These are phyloP conservation scores for Platysternon megacephalum DNA, from an alignment of 2,113 vertebrate genomes.

Conservation along the genomic window DNA sequence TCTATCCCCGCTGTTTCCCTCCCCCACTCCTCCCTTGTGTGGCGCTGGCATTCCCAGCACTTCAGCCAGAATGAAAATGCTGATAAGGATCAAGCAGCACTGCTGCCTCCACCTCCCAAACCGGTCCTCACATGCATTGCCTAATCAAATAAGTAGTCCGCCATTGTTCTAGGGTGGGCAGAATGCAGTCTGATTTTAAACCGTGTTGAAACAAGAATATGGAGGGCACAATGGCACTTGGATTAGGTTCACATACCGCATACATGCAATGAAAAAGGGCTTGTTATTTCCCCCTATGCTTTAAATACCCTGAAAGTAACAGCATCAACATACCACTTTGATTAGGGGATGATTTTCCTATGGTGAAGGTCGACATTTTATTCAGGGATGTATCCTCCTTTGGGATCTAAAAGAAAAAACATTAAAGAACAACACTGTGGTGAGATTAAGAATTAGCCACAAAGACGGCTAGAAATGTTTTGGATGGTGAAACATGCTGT, in stretches of 20 bases:
- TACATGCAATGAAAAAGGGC: neutral
- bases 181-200: accelerated
- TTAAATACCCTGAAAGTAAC: accelerated
- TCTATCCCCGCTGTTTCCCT: accelerated
- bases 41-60: accelerated
- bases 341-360: constrained; percentile 49
- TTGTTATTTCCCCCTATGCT: accelerated
- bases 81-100: accelerated
- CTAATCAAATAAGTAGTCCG: neutral
- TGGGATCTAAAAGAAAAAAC: constrained; percentile 46
- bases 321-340: constrained; percentile 56
- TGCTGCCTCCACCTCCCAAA: accelerated
- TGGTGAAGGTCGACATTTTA: constrained; percentile 72
- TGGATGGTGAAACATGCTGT: neutral
- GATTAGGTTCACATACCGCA: neutral
- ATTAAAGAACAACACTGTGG: neutral
- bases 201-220: accelerated
- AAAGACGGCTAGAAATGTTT: neutral
- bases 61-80: neutral
- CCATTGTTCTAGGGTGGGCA: accelerated
- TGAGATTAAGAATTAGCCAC: neutral
- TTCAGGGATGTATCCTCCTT: neutral
- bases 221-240: accelerated
- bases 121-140: accelerated
- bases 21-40: accelerated